Evolutionary conservation across 2,113 vertebrate species (phyloP).

Genomic region (Urocitellus parryii): DNA sequence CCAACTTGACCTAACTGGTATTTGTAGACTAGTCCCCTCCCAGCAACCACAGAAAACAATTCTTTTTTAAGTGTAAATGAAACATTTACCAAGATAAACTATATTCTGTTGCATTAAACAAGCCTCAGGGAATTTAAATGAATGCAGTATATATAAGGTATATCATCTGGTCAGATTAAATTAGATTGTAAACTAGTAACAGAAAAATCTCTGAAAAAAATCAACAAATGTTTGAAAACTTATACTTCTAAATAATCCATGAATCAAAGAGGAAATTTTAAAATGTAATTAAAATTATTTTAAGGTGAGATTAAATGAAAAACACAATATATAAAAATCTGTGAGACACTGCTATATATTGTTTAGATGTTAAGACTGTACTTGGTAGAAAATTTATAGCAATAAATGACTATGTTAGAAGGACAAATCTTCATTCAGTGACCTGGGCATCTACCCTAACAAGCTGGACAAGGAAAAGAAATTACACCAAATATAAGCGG

Average conservation of each 20-base stretch:
- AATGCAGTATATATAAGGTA: neutral
- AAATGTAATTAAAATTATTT: constrained; percentile 16
- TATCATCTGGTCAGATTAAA: neutral
- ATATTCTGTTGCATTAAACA: neutral
- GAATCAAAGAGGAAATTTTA: neutral
- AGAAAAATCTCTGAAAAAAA: constrained; percentile 57
- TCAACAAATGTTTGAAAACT: constrained; percentile 43
- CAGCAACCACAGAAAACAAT: neutral
- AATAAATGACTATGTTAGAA: neutral
- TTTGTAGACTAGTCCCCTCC: neutral
- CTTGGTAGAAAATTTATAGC: neutral
- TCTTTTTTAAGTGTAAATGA: constrained; percentile 30
- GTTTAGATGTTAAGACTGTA: neutral
- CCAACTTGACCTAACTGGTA: neutral
- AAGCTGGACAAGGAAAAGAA: constrained; percentile 1
- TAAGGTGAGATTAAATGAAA: constrained; percentile 46
- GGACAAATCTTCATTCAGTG: constrained; percentile 22
- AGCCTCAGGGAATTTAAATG: constrained; percentile 18
- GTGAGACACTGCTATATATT: neutral
- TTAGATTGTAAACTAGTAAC: constrained; percentile 31
- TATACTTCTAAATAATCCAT: constrained; percentile 27
- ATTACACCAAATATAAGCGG: neutral
- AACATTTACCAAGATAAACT: neutral
- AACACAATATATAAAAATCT: neutral
- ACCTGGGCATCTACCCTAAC: neutral